phyloP scores from a whole-genome alignment of 2,797 vertebrate genomes.

The Sorex maritimensis region DNA sequence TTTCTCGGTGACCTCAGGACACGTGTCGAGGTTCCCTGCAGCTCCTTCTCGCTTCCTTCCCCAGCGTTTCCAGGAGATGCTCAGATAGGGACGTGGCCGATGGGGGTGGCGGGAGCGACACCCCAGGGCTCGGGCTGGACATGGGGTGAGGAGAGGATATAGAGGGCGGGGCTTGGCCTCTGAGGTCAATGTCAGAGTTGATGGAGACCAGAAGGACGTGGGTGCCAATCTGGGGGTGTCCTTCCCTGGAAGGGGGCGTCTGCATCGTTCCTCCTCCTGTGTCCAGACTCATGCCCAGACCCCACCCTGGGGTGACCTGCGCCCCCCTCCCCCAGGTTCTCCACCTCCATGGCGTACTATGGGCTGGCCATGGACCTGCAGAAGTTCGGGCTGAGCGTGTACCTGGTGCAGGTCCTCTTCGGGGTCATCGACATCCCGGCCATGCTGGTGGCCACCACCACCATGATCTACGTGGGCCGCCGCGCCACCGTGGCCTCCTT shows the following conservation, averaged over 20 bases:
- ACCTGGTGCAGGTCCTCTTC: conserved; percentile 95
- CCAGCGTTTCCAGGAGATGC: background rate
- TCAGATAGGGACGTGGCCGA: background rate
- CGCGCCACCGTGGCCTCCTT: conserved; percentile 91
- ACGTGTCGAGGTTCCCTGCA: background rate
- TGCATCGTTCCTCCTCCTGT: too few species aligned
- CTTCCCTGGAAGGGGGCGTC: too few species aligned
- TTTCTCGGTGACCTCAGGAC: background rate
- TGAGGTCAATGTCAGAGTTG: too few species aligned
- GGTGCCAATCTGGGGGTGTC: too few species aligned
- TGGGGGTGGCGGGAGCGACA: background rate
- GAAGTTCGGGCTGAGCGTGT: conserved; percentile 94
- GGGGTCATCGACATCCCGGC: conserved; percentile 94
- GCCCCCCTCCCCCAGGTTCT: conserved; percentile 90
- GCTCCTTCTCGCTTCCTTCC: background rate
- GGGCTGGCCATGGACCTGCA: conserved; percentile 95
- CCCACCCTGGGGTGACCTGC: background rate
- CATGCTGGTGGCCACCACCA: conserved; percentile 91
- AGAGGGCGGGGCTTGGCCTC: background rate
- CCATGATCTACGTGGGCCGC: conserved; percentile 92
- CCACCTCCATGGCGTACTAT: conserved; percentile 95
- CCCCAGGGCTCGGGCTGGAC: background rate
- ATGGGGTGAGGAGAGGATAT: background rate
- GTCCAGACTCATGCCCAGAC: too few species aligned
- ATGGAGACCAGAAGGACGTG: too few species aligned